Base-by-base conservation (phyloP, 2,797 vertebrate species). In the Vespertilio murinus region DNA sequence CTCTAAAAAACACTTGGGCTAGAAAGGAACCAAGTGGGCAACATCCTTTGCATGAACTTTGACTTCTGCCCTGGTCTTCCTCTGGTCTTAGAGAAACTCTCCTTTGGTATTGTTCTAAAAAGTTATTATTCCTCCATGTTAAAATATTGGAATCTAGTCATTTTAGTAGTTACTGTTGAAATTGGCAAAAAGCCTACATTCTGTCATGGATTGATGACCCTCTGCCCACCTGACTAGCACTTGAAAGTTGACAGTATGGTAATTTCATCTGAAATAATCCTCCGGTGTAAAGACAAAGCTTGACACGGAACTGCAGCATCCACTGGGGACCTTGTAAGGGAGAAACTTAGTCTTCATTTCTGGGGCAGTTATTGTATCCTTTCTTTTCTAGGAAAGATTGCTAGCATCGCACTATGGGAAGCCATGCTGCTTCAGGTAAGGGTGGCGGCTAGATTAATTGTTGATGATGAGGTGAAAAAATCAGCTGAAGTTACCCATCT, bases 351-450 rank as follows among this genome's bases (percentile, higher is more conserved):
- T 42, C 59, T 93, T 82, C 14, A 30, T 17, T 59, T 75, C 6
- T 69, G 69, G 40, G 85, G 52, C 18, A 90, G 14, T 94, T 75
- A 95, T 30, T 38, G 10, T 22, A 47, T 49, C 16, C 3, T 86
- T 93, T 96, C 71, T 95, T 22, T 92, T 96, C 79, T 78, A 97
- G 97, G 95, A 84, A 94, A 71, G 38, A 94, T 86, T 5, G 25
- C 61, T 13, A 89, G 20, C n/a, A 52, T 92, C 3, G 20, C 59
- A 23, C 88, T 96, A 1, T 97, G 96, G 97, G 97, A 97, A 90
- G 83, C 94, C 10, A 96, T 91, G 92, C 67, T 97, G 74, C 94
- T 97, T 45, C 96, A 97, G 96, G 97, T 97, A 94, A 97, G 85
- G 1, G 2, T 59, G 30, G 7, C 17, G 64, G 82, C 49, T 38